These are phyloP conservation scores for Sebastiscus albofasciatus DNA, from an alignment of 2,797 vertebrate genomes.

Conservation along the genomic window DNA sequence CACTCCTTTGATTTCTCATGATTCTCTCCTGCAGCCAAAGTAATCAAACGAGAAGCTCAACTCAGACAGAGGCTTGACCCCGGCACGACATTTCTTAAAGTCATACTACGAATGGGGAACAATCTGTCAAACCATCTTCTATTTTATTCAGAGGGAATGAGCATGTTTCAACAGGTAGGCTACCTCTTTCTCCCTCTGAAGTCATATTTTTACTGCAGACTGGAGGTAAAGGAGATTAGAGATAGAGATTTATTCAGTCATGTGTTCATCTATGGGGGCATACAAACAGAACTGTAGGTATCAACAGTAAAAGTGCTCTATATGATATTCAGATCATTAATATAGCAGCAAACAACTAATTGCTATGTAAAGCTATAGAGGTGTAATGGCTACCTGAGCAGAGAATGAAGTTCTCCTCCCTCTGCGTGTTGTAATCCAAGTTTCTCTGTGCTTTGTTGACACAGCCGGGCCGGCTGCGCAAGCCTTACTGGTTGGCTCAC, in stretches of 20 bases:
- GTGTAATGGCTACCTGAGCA: not conserved
- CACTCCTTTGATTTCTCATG: slow-evolving; percentile 43
- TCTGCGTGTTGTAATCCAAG: not conserved
- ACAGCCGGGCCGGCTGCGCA: no score
- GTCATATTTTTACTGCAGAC: slow-evolving; percentile 6
- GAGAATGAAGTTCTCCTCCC: not conserved
- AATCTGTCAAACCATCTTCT: slow-evolving; percentile 35
- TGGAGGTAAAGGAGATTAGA: not conserved
- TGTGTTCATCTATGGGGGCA: not conserved
- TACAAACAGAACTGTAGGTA: not conserved
- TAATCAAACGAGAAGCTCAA: slow-evolving; percentile 46
- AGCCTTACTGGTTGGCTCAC: no score
- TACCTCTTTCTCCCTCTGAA: not conserved
- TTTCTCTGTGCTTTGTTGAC: not conserved
- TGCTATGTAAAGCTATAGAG: not conserved
- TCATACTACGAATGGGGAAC: slow-evolving; percentile 3
- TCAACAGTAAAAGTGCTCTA: not conserved
- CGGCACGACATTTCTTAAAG: slow-evolving; percentile 33
- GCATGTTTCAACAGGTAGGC: slow-evolving; percentile 7
- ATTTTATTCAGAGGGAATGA: slow-evolving; percentile 39
- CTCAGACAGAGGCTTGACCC: slow-evolving; percentile 52
- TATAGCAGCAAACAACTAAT: not conserved
- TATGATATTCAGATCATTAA: not conserved
- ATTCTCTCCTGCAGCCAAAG: slow-evolving; percentile 35
- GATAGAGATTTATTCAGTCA: not conserved